Evolutionary conservation across 1,140 invertebrate species (phyloP).

Genomic region (Drosophila pandora): DNA sequence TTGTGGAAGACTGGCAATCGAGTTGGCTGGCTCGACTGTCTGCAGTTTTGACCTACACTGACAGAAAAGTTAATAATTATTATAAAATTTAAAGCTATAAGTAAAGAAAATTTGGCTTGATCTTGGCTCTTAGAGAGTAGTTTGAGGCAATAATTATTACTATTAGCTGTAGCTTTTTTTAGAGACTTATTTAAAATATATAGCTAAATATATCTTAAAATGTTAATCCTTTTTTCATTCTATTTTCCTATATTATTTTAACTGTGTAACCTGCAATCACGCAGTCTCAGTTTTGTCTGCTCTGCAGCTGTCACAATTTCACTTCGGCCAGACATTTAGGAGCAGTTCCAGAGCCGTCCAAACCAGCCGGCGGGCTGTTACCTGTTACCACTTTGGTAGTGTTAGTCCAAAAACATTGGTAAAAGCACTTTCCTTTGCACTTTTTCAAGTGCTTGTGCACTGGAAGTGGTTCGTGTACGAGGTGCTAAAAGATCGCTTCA

Average conservation of each 20-base stretch:
- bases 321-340: conserved; percentile 65
- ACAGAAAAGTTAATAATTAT: not conserved
- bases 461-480: conserved; percentile 19
- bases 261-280: conserved; percentile 16
- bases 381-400: conserved; percentile 5
- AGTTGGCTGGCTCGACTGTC: conserved; percentile 17
- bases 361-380: not conserved
- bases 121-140: too few relatives aligned
- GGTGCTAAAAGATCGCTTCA: conserved; percentile 41
- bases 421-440: conserved; percentile 54
- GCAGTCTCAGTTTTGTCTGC: conserved; percentile 51
- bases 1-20: conserved; percentile 27
- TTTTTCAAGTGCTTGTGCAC: conserved; percentile 9
- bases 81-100: not conserved
- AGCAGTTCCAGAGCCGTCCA: conserved; percentile 11
- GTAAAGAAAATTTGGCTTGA: too few relatives aligned
- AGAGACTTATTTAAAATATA: too few relatives aligned
- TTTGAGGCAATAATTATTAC: too few relatives aligned
- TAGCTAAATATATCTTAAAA: not conserved
- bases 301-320: conserved; percentile 72
- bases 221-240: not conserved
- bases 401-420: conserved; percentile 41
- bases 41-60: conserved; percentile 25
- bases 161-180: too few relatives aligned
- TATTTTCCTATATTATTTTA: not conserved